phyloP scores from a whole-genome alignment of 2,888 invertebrate genomes.

The Cancer borealis region DNA sequence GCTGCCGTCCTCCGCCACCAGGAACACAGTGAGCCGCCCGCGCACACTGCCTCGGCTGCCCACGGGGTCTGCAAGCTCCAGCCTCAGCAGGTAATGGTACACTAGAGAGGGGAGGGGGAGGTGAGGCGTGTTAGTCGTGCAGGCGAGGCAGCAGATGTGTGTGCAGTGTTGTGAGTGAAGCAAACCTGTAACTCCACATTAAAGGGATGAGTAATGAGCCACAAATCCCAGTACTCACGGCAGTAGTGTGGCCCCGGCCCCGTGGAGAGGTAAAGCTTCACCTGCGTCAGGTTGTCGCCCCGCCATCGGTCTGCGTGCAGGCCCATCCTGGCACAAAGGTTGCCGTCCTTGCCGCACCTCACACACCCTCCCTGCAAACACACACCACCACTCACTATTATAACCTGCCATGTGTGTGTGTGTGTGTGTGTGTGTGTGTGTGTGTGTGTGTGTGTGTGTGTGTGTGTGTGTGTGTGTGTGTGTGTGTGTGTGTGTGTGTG shows the following conservation, averaged over 20 bases:
- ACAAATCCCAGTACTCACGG: constrained; percentile 58
- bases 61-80: constrained; percentile 65
- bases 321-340: constrained; percentile 76
- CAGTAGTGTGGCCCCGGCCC: constrained; percentile 65
- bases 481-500: constrained; percentile 48
- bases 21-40: constrained; percentile 66
- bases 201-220: too few species aligned
- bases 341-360: constrained; percentile 69
- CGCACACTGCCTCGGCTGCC: constrained; percentile 58
- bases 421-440: constrained; percentile 57
- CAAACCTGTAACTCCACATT: too few species aligned
- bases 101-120: constrained; percentile 41
- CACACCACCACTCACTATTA: not conserved
- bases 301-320: constrained; percentile 75
- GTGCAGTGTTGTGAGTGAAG: too few species aligned
- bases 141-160: too few species aligned
- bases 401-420: too few species aligned
- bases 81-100: constrained; percentile 71
- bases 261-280: constrained; percentile 71
- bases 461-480: constrained; percentile 57
- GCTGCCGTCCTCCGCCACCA: constrained; percentile 69
- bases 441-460: constrained; percentile 50
- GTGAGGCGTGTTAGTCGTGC: not conserved
- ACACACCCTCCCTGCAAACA: constrained; percentile 71
- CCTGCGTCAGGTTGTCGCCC: constrained; percentile 53